Evolutionary conservation across 2,113 vertebrate genomes (phyloP).

Genomic region (Equus przewalskii): DNA sequence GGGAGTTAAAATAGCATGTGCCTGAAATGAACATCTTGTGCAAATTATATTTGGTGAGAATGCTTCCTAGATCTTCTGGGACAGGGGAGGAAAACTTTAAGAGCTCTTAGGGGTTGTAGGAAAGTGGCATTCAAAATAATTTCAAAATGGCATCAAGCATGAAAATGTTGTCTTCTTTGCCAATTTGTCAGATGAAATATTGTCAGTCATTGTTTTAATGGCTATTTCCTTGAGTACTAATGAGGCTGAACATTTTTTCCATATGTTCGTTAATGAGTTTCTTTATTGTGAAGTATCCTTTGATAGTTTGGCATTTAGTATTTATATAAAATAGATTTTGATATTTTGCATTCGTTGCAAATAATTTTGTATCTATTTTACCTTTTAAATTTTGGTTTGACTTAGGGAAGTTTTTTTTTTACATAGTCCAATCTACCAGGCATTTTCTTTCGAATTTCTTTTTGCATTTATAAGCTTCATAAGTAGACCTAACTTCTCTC

Average conservation of each 20-base stretch:
- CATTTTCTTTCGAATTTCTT: conserved; percentile 16
- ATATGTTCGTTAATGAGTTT: background rate
- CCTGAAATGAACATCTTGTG: background rate
- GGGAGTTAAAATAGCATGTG: background rate
- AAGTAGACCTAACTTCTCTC: background rate
- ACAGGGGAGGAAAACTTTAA: background rate
- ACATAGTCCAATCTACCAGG: background rate
- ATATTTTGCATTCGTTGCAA: background rate
- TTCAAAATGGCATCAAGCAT: conserved; percentile 4
- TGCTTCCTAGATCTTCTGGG: background rate
- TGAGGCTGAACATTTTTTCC: background rate
- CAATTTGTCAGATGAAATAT: conserved; percentile 37
- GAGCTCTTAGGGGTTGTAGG: background rate
- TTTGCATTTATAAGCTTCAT: background rate
- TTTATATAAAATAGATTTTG: conserved; percentile 22
- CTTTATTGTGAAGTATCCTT: background rate
- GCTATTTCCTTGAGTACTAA: background rate
- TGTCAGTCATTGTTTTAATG: background rate
- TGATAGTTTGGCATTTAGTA: conserved; percentile 19
- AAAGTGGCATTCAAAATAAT: background rate
- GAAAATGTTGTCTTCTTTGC: background rate
- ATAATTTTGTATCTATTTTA: background rate
- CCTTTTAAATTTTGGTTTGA: background rate
- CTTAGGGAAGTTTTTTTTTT: background rate
- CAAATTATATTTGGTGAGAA: background rate